phyloP scores from a whole-genome alignment of 2,797 vertebrate genomes.

The Gallirallus australis region DNA sequence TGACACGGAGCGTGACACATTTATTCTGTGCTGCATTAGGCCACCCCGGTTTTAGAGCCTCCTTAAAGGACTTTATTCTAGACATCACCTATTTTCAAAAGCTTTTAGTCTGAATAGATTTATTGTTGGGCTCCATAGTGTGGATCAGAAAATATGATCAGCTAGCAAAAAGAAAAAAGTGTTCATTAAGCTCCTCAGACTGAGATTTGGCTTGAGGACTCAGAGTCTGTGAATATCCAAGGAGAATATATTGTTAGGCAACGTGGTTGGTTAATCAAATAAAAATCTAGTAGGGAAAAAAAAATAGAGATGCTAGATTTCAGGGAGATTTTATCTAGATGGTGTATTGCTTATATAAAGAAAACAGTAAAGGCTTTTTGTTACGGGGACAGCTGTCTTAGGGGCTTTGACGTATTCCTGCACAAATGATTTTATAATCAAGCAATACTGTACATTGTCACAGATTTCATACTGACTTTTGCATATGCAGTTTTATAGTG shows the following conservation, averaged over 20 bases:
- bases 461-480: not conserved
- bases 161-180: not conserved
- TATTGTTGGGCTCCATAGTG: not conserved
- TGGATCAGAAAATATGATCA: not conserved
- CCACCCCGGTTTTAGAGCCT: not conserved
- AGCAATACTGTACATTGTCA: not conserved
- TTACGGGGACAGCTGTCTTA: not conserved
- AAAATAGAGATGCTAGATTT: not conserved
- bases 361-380: not conserved
- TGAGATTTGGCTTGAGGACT: not conserved
- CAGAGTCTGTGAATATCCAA: not conserved
- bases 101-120: not conserved
- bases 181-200: not conserved
- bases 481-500: not conserved
- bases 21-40: not conserved
- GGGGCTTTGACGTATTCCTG: not conserved
- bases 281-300: not conserved
- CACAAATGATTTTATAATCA: not conserved
- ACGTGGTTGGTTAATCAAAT: not conserved
- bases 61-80: not conserved
- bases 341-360: not conserved
- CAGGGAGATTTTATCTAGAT: not conserved
- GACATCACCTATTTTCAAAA: not conserved
- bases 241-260: not conserved
- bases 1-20: not conserved